Evolutionary conservation across 2,888 invertebrate genomes (phyloP), one percentile per base, ranked within the genome.

Genomic region (Deilephila porcellus): DNA sequence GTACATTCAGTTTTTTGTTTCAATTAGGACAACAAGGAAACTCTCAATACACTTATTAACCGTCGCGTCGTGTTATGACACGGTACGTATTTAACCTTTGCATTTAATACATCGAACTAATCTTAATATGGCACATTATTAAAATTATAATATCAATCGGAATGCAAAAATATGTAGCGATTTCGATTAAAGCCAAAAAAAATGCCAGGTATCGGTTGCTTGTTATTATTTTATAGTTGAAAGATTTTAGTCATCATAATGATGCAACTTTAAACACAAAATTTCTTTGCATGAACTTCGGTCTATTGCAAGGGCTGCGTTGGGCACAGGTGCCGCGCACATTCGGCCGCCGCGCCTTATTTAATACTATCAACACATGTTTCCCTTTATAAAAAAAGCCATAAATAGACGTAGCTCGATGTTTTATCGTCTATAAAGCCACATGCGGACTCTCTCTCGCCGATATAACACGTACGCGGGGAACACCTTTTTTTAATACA

Each of bases 391-490:
- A 86, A 81, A 92, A 90, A 91, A 88, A 84, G 80, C 87, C 88
- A 87, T 92, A 92, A 93, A 92, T 91, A 92, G 86, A 87, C 88
- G 83, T 87, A 90, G 88, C 88, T 88, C 86, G 88, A 88, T 88
- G 87, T 90, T 92, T 92, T 91, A 93, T 92, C 89, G 93, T 83
- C 91, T 86, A 90, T 91, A 92, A 93, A 92, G 88, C 87, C 90
- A 87, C 88, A 88, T 89, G 89, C 86, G 85, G 86, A 86, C 88
- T 86, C 86, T 83, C 82, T 83, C 85, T 85, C 83, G 83, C 81
- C 89, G 86, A 90, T 91, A 90, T 85, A 88, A 91, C 91, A 90
- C 90, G 88, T 90, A 85, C 85, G 81, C 83, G 83, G 87, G 87
- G 85, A 86, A 83, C 84, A 84, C 76, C 79, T 82, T 87, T 83